Evolutionary conservation across 2,888 invertebrate species (phyloP).

Genomic region (Papilio demoleus): DNA sequence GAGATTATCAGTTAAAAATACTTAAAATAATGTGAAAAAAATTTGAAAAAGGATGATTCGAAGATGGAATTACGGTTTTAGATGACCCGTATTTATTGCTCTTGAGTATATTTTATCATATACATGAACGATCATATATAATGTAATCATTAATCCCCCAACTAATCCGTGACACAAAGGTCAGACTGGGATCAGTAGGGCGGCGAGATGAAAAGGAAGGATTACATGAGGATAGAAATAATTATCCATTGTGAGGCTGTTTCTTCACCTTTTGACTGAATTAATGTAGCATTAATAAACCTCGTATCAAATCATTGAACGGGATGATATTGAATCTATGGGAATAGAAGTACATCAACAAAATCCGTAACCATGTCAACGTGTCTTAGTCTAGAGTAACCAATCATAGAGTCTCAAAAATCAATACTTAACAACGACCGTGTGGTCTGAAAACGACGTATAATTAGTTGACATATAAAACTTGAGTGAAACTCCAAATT

Average conservation of each 20-base stretch:
- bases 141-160: conserved; percentile 7
- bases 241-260: conserved; percentile 13
- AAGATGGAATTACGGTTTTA: too few relatives aligned
- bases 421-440: neutral
- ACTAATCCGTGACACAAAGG: conserved; percentile 21
- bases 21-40: too few relatives aligned
- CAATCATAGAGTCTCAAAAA: neutral
- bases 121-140: neutral
- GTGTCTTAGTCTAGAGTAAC: neutral
- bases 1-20: too few relatives aligned
- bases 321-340: neutral
- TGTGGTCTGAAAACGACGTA: too few relatives aligned
- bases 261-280: neutral
- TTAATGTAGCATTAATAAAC: conserved; percentile 10
- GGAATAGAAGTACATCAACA: too few relatives aligned
- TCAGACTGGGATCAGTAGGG: neutral
- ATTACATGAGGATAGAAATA: conserved; percentile 6
- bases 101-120: too few relatives aligned
- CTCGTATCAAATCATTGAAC: neutral
- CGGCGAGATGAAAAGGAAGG: conserved; percentile 16
- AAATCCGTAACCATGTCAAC: too few relatives aligned
- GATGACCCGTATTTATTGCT: neutral
- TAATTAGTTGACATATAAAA: too few relatives aligned
- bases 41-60: too few relatives aligned
- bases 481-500: too few relatives aligned